Conservation (phyloP, 2,888 invertebrate genomes). For the Anorthoa munda region DNA sequence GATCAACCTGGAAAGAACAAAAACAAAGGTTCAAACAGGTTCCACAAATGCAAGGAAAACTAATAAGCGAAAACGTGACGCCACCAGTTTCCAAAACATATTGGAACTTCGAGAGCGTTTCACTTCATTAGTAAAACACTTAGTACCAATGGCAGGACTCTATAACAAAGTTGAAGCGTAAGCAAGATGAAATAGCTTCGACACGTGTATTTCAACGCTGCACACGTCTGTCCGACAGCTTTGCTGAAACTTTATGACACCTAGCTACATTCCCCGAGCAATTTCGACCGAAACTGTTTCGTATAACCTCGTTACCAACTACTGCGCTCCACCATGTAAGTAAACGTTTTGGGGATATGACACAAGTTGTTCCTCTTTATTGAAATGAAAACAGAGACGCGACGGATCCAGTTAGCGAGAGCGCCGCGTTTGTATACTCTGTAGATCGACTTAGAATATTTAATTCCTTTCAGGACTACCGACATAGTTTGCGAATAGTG, state of each 20-base stretch:
- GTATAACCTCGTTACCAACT: conserved; percentile 88
- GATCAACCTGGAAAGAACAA: conserved; percentile 79
- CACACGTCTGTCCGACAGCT: conserved; percentile 84
- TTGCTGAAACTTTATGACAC: conserved; percentile 88
- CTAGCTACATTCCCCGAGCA: conserved; percentile 84
- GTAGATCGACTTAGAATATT: conserved; percentile 64
- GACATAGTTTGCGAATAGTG: conserved; percentile 53
- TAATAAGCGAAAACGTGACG: conserved; percentile 44
- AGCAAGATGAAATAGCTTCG: conserved; percentile 79
- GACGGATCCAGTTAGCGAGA: conserved; percentile 66
- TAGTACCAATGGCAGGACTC: conserved; percentile 63
- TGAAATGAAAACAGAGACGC: conserved; percentile 85
- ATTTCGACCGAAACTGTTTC: conserved; percentile 86
- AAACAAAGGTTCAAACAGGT: conserved; percentile 33
- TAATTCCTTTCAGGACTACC: conserved; percentile 61
- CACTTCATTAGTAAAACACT: conserved; percentile 57
- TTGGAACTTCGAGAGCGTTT: conserved; percentile 35
- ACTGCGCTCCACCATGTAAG: conserved; percentile 80
- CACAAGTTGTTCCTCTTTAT: conserved; percentile 84
- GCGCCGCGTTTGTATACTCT: conserved; percentile 62
- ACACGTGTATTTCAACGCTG: conserved; percentile 82
- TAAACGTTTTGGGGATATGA: conserved; percentile 85
- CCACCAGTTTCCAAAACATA: conserved; percentile 37
- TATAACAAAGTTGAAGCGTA: conserved; percentile 75
- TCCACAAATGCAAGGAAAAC: conserved; percentile 31